These are phyloP conservation scores for Campoletis sonorensis DNA, from an alignment of 1,140 invertebrate species.

Conservation along the genomic window DNA sequence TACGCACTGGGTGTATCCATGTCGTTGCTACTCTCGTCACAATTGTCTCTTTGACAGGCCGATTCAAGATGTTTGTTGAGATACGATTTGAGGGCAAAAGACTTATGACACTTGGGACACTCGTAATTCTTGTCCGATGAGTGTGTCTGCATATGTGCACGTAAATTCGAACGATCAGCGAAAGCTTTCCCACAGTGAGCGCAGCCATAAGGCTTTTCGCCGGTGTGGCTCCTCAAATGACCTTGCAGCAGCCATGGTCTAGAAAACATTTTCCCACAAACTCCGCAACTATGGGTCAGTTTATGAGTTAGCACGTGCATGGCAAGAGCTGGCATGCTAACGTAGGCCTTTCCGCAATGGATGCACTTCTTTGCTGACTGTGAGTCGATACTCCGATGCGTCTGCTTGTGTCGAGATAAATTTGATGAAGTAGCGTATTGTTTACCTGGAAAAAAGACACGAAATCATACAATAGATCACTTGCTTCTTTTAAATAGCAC, in stretches of 20 bases:
- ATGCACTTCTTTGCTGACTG: conserved; percentile 95
- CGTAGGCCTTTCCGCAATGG: conserved; percentile 98
- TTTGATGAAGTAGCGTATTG: conserved; percentile 97
- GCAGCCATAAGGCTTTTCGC: conserved; percentile 99
- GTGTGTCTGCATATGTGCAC: conserved; percentile 99
- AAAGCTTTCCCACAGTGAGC: conserved; percentile 99
- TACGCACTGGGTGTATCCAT: conserved; percentile 5
- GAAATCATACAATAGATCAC: background rate
- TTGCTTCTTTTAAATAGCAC: background rate
- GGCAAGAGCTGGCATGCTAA: conserved; percentile 98
- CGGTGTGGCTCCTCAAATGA: conserved; percentile 97
- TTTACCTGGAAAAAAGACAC: conserved; percentile 81
- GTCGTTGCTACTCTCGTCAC: conserved; percentile 21
- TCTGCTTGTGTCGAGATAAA: conserved; percentile 97
- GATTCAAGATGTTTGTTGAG: conserved; percentile 99
- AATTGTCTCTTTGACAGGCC: conserved; percentile 90
- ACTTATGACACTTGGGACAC: conserved; percentile 95
- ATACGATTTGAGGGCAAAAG: conserved; percentile 99
- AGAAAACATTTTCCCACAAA: conserved; percentile 99
- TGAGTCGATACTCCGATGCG: conserved; percentile 95
- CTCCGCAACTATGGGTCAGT: conserved; percentile 94
- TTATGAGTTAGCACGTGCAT: conserved; percentile 99
- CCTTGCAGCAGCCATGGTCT: conserved; percentile 98
- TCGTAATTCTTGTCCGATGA: conserved; percentile 97
- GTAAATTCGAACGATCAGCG: conserved; percentile 97